Percentiles rank a stretch among this genome's conserved stretches.
Evolutionary conservation across 2,113 vertebrate genomes (phyloP).

Genomic region (Vicugna pacos): DNA sequence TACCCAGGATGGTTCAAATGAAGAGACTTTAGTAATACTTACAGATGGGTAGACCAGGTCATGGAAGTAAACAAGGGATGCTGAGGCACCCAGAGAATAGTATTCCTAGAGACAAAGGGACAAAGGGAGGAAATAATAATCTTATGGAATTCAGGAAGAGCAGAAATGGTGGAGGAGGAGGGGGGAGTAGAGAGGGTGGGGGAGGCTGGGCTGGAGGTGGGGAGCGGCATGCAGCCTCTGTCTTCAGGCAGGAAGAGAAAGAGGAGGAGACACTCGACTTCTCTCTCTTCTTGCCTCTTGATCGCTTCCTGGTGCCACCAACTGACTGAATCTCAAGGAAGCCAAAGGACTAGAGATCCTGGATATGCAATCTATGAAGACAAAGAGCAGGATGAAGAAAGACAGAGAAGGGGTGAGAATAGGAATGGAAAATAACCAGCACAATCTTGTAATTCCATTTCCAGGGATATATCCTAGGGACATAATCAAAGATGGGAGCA

Average conservation of each 20-base stretch:
- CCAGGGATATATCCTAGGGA: not conserved
- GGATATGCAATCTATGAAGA: not conserved
- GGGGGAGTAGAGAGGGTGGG: too few species aligned
- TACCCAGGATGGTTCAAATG: not conserved
- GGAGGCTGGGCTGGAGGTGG: not conserved
- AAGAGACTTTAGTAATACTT: conserved; percentile 39
- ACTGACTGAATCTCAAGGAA: not conserved
- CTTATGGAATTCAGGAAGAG: not conserved
- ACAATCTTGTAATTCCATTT: not conserved
- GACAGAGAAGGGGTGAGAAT: not conserved
- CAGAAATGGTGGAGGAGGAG: not conserved
- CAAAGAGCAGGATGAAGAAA: not conserved
- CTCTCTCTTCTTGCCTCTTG: not conserved
- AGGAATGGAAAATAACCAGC: conserved; percentile 11
- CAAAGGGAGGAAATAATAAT: not conserved
- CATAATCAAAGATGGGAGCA: conserved; percentile 13
- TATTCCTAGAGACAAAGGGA: not conserved
- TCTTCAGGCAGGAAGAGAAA: not conserved
- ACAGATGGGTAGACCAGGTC: not conserved
- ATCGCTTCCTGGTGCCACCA: not conserved
- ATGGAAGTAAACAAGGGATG: not conserved
- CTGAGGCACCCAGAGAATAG: not conserved
- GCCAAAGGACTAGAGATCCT: not conserved
- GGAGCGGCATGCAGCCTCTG: not conserved
- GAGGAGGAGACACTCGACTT: not conserved